Conservation (phyloP, 2,113 vertebrate genomes). For the Melierax canorus region DNA sequence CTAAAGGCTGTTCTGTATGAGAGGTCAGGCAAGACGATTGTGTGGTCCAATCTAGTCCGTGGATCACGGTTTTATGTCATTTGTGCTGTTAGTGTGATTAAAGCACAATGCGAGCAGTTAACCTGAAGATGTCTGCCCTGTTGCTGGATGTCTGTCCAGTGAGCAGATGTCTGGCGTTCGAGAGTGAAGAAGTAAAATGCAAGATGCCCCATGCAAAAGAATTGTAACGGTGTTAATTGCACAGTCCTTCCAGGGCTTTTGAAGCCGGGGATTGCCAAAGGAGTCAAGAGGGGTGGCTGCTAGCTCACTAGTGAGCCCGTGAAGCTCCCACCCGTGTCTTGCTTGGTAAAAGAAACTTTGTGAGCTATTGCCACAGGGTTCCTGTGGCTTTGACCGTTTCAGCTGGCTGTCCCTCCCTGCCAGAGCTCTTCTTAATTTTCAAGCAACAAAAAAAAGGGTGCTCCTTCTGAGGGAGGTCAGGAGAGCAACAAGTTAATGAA, state of each 20-base stretch:
- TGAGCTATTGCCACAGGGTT: background rate
- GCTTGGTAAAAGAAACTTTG: background rate
- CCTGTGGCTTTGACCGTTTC: background rate
- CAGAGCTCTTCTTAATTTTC: background rate
- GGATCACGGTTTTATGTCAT: background rate
- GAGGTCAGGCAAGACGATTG: background rate
- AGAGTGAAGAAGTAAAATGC: background rate
- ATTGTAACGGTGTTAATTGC: background rate
- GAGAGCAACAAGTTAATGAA: background rate
- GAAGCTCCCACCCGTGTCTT: background rate
- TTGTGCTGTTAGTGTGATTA: background rate
- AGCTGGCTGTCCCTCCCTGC: background rate
- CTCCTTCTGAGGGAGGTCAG: background rate
- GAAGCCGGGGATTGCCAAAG: background rate
- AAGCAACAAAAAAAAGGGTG: background rate
- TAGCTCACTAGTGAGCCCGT: background rate
- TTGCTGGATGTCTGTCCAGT: background rate
- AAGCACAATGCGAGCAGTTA: fast-evolving
- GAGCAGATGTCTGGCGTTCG: fast-evolving
- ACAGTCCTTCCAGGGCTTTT: background rate
- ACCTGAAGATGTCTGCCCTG: background rate
- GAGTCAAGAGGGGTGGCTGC: background rate
- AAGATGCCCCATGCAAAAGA: background rate
- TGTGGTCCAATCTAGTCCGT: background rate
- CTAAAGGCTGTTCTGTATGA: background rate